Percentiles rank a stretch among this genome's conserved stretches.
Conservation (phyloP, 2,888 invertebrate species). For the Standfussiana lucernea region DNA sequence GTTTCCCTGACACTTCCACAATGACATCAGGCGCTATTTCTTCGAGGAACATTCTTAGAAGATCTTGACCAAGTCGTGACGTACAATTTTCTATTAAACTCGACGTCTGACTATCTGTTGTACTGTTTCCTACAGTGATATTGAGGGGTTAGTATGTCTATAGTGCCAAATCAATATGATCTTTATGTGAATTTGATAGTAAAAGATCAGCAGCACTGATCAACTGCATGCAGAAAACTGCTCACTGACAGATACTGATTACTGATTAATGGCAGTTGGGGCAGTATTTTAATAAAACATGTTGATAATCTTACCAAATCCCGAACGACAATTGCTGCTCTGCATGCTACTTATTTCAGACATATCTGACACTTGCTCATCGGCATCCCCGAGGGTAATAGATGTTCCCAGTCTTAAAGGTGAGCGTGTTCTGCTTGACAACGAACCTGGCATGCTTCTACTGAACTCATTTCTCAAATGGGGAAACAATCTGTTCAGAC, state of each 20-base stretch:
- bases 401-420: constrained; percentile 75
- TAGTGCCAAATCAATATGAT: not conserved
- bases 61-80: constrained; percentile 95
- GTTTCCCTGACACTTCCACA: constrained; percentile 95
- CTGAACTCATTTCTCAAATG: constrained; percentile 89
- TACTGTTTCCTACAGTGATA: constrained; percentile 80
- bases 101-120: constrained; percentile 83
- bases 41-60: constrained; percentile 97
- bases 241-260: not conserved
- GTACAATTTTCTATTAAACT: constrained; percentile 85
- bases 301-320: constrained; percentile 82
- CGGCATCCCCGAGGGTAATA: constrained; percentile 80
- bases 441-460: constrained; percentile 85
- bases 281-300: not conserved
- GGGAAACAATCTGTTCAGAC: constrained; percentile 92
- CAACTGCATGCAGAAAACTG: not conserved
- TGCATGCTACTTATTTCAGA: constrained; percentile 90
- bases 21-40: constrained; percentile 97
- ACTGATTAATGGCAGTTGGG: not conserved
- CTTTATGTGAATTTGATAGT: not conserved
- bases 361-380: constrained; percentile 88
- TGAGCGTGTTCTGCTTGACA: constrained; percentile 79
- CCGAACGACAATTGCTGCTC: constrained; percentile 90
- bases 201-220: not conserved
- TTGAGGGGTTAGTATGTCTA: not conserved